These are phyloP conservation scores for Odocoileus virginianus DNA, from an alignment of 2,113 vertebrate genomes.

Conservation along the genomic window DNA sequence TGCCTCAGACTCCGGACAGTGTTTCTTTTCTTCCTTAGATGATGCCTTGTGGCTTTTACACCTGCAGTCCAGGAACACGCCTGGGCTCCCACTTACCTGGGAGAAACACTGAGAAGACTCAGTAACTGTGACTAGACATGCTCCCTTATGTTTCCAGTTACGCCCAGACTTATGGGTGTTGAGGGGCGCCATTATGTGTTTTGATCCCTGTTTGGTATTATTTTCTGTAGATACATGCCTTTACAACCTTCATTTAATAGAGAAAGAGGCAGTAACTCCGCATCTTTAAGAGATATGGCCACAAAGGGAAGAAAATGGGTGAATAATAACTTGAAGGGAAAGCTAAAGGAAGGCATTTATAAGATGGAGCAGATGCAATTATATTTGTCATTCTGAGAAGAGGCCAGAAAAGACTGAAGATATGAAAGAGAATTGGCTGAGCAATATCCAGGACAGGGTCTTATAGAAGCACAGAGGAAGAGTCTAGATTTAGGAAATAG, in stretches of 20 bases:
- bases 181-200: neutral
- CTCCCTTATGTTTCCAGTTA: neutral
- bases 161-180: rapidly evolving
- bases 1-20: neutral
- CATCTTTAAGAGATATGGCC: neutral
- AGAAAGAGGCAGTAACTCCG: neutral
- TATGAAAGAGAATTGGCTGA: neutral
- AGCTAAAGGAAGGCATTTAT: neutral
- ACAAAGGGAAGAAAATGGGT: neutral
- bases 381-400: neutral
- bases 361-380: neutral
- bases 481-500: neutral
- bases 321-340: neutral
- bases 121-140: too few species aligned
- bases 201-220: neutral
- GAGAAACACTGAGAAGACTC: neutral
- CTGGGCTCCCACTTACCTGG: neutral
- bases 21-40: neutral
- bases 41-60: neutral
- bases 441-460: neutral
- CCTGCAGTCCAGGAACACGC: neutral
- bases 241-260: neutral
- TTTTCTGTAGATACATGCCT: neutral
- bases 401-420: neutral
- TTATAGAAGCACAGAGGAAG: neutral